Conservation (phyloP, 2,797 vertebrate genomes). For the Ctenosaura bakeri region DNA sequence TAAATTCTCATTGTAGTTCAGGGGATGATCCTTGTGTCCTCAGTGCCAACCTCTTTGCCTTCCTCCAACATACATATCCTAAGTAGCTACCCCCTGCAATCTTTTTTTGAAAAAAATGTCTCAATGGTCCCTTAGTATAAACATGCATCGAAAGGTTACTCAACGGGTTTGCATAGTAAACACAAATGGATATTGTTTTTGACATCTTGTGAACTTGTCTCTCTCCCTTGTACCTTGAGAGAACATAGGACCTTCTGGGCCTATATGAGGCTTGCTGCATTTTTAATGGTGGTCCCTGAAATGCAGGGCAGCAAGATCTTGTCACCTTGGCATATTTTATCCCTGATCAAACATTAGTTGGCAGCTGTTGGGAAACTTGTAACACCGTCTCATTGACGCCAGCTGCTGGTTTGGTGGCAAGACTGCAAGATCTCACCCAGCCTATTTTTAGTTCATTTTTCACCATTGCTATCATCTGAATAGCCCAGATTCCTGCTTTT, state of each 20-base stretch:
- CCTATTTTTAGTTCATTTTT: conserved; percentile 61
- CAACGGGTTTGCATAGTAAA: conserved; percentile 83
- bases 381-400: conserved; percentile 86
- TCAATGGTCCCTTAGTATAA: conserved; percentile 78
- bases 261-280: conserved; percentile 87
- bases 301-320: conserved; percentile 91
- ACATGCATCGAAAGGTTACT: conserved; percentile 81
- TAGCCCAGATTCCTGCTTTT: conserved; percentile 14
- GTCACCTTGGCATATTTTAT: conserved; percentile 96
- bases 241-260: conserved; percentile 87
- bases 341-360: conserved; percentile 95
- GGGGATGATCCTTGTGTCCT: conserved; percentile 26
- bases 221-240: conserved; percentile 85
- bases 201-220: conserved; percentile 92
- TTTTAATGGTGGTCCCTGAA: conserved; percentile 92
- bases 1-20: conserved; percentile 24
- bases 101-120: conserved; percentile 64
- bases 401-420: conserved; percentile 82
- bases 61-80: conserved; percentile 18
- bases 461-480: not conserved
- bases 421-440: conserved; percentile 83
- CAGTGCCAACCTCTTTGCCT: not conserved
- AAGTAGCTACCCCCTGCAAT: conserved; percentile 36
- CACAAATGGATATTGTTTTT: conserved; percentile 89
- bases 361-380: conserved; percentile 91